Evolutionary conservation across 2,888 invertebrate genomes (phyloP).

Genomic region (Zaprionus obscuricornis): DNA sequence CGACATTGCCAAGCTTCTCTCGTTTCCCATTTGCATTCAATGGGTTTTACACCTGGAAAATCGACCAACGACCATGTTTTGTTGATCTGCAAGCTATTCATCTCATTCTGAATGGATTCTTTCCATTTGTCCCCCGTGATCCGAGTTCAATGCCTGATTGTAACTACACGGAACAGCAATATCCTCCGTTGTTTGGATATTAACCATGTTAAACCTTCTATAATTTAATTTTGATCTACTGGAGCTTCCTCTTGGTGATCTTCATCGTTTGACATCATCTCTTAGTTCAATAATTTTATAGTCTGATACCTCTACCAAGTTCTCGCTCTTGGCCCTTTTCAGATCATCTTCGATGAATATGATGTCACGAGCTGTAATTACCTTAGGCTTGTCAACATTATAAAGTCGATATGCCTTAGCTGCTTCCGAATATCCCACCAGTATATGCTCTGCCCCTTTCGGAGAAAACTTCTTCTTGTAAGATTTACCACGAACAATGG

Average conservation of each 20-base stretch:
- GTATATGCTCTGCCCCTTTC: constrained; percentile 5
- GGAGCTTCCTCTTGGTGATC: too few species aligned
- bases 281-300: too few species aligned
- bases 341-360: too few species aligned
- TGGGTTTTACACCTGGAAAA: constrained; percentile 24
- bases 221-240: too few species aligned
- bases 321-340: too few species aligned
- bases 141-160: constrained; percentile 1
- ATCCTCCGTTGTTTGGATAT: constrained; percentile 6
- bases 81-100: constrained; percentile 34
- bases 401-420: constrained; percentile 34
- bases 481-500: constrained; percentile 3
- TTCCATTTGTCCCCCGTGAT: constrained; percentile 14
- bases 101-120: constrained; percentile 45
- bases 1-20: constrained; percentile 28
- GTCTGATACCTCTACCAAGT: too few species aligned
- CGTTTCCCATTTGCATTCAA: constrained; percentile 51
- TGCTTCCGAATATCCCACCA: constrained; percentile 29
- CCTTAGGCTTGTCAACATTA: constrained; percentile 4
- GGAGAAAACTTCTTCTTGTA: constrained; percentile 3
- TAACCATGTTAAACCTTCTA: constrained; percentile 1
- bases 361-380: constrained; percentile 9
- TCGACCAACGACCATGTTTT: constrained; percentile 37
- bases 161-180: background rate
- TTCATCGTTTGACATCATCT: too few species aligned